Base-by-base conservation (phyloP, 2,888 invertebrate genomes). In the Epinotia bilunana region DNA sequence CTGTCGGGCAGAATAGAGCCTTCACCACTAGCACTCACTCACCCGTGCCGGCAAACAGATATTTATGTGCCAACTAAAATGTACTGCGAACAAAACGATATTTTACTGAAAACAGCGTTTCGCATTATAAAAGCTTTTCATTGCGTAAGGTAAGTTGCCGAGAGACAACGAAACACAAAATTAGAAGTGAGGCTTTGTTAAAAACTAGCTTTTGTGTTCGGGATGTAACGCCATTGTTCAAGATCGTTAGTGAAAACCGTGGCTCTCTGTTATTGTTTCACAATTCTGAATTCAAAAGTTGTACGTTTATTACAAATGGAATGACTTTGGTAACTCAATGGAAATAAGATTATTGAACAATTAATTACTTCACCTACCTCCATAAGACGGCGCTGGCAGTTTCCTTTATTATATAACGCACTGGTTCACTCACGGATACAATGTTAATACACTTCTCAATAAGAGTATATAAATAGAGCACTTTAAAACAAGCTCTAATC, bases 1-100 rank as follows among this genome's bases (percentile, higher is more conserved):
- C 83, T 84, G 86, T 84, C 82, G 81, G 84, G 80, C 83, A 86
- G 85, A 87, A 88, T 88, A 88, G 87, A 89, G 86, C 85, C 82
- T 85, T 86, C 83, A 82, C 83, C 85, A 83, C 84, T 84, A 84
- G 83, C 85, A 83, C 83, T 77, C 70, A 72, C 78, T 81, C 80
- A 81, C 80, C 81, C 81, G 80, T 81, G 80, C 79, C 78, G 79
- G 65, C 70, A 75, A 74, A 75, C 67, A 75, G 75, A 75, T 75
- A 75, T 75, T 75, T 75, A 75, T 75, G 75, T 75, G 55, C 75
- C 72, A 71, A 75, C 75, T 72, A 72, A 82, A 81, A 82, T 83
- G 82, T 83, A 83, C 81, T 80, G 81, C 81, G 79, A 81, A 79
- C 80, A 77, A 65, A 75, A 67, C 53, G 23, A 61, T 67, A 75